Conservation (phyloP, 1,140 invertebrate species). For the Mylabris phalerata region DNA sequence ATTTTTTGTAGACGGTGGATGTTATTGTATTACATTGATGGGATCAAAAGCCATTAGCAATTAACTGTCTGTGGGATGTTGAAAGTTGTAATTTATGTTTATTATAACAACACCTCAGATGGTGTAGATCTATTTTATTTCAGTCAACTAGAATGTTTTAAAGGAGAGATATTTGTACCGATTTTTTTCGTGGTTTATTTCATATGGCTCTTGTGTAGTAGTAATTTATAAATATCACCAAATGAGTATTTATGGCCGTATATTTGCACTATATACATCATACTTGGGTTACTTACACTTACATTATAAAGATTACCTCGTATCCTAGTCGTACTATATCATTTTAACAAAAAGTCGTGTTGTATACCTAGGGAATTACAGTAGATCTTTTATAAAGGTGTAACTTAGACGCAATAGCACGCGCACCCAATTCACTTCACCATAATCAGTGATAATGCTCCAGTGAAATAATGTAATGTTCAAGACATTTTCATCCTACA, state of each 20-base stretch:
- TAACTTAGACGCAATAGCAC: constrained; percentile 11
- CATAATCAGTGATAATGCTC: constrained; percentile 4
- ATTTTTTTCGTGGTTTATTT: too few relatives aligned
- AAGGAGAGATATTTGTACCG: too few relatives aligned
- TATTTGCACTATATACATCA: not conserved
- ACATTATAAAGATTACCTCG: not conserved
- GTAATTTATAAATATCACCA: not conserved
- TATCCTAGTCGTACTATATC: constrained; percentile 11
- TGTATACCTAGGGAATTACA: constrained; percentile 9
- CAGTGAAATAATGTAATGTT: not conserved
- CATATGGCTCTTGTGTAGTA: too few relatives aligned
- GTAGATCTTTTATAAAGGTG: constrained; percentile 1
- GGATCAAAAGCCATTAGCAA: too few relatives aligned
- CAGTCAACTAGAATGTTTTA: too few relatives aligned
- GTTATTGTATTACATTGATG: too few relatives aligned
- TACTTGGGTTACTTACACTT: too few relatives aligned
- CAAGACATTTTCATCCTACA: too few relatives aligned
- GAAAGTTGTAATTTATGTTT: too few relatives aligned
- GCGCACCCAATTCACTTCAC: constrained; percentile 3
- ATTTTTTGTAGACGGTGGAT: too few relatives aligned
- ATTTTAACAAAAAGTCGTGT: constrained; percentile 10
- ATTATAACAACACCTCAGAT: too few relatives aligned
- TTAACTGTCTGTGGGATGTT: too few relatives aligned
- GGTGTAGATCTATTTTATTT: not conserved
- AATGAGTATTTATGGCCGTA: constrained; percentile 1